Evolutionary conservation across 2,888 invertebrate genomes (phyloP), one percentile per base, ranked within the genome.

Genomic region (Terebella lapidaria): DNA sequence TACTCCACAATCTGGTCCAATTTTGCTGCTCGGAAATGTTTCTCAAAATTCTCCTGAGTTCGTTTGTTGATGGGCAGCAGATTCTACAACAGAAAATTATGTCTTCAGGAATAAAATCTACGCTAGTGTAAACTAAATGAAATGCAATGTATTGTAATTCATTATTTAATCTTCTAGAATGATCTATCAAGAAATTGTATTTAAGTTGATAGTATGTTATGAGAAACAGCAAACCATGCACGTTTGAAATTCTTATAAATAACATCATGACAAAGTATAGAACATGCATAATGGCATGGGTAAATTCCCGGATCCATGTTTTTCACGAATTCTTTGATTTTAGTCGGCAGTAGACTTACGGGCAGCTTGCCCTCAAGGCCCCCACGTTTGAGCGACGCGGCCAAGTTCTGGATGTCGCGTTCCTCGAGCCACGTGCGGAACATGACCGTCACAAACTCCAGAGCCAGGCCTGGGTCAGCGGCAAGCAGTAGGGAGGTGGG

Each of bases 1-100:
- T 84, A 83, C 66, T 83, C 83, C 24, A 84, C 87, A 74, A 93
- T 87, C 81, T 90, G 89, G 57, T 86, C 87, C 68, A 93, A 85
- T 27, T 89, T 91, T 72, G 89, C 88, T 60, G 89, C 87, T 70
- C 87, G 87, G 83, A 92, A 92, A 72, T 71, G 88, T 83, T 73
- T 88, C 87, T 74, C 75, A 81, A 94, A 89, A 81, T 89, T 88
- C 74, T 91, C 92, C 82, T 91, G 91, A 75, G 90, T 91, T 78
- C 94, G 88, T 78, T 94, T 94, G 83, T 93, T 94, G 75, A 90
- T 86, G 67, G 95, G 95, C 79, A 95, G 89, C 84, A 94, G 92
- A 82, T 94, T 94, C 88, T 80, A 35, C 10, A 35, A 24, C 49
- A 49, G 5, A 49, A 22, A 10, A 22, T 20, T 22, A 49, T 20